Percentiles rank a stretch among this genome's conserved stretches.
Evolutionary conservation across 2,113 vertebrate genomes (phyloP).

Genomic region (Crotalus helleri): DNA sequence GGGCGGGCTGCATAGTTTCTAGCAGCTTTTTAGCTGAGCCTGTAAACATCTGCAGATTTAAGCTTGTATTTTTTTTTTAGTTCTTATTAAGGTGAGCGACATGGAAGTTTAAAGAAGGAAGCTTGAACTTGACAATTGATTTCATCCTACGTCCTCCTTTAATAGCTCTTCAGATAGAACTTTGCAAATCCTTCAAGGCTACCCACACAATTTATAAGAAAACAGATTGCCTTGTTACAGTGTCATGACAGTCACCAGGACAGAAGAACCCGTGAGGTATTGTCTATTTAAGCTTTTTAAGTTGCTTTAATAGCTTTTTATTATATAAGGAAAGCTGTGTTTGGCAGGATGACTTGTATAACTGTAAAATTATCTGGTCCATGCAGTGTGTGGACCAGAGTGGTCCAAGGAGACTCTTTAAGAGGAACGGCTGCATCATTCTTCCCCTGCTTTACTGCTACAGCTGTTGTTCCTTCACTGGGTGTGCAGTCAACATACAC

Average conservation of each 20-base stretch:
- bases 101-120: not conserved
- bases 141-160: not conserved
- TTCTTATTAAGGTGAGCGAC: not conserved
- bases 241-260: not conserved
- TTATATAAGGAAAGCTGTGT: not conserved
- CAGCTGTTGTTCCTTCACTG: not conserved
- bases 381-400: not conserved
- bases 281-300: not conserved
- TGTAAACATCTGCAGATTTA: not conserved
- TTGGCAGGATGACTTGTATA: not conserved
- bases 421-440: not conserved
- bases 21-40: not conserved
- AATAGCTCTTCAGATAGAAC: not conserved
- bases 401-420: not conserved
- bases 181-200: not conserved
- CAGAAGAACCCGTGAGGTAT: not conserved
- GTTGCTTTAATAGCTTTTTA: not conserved
- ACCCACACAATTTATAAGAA: constrained; percentile 51
- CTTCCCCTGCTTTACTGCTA: not conserved
- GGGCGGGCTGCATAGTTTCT: not conserved
- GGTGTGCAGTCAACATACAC: not conserved
- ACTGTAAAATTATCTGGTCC: not conserved
- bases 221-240: not conserved
- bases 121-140: not conserved
- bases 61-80: not conserved